Evolutionary conservation across 1,140 invertebrate genomes (phyloP).

Genomic region (Popillia japonica): DNA sequence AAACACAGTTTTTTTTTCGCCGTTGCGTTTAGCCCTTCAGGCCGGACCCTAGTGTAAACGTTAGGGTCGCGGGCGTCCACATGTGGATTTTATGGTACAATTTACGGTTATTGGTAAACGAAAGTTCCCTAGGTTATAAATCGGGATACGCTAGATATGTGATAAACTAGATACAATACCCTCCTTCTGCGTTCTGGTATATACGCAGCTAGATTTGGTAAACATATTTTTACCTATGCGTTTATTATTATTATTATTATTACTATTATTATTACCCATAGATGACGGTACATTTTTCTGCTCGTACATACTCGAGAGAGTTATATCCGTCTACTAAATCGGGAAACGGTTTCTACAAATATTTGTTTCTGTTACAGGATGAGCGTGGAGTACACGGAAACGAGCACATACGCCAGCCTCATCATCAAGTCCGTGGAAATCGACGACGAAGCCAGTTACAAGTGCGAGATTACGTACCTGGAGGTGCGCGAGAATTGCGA

Average conservation of each 20-base stretch:
- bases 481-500: slow-evolving; percentile 79
- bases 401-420: slow-evolving; percentile 69
- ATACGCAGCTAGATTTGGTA: no score
- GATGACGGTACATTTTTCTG: no score
- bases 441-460: slow-evolving; percentile 82
- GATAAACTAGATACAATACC: neutral
- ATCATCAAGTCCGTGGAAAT: slow-evolving; percentile 73
- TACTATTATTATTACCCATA: no score
- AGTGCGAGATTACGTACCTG: slow-evolving; percentile 86
- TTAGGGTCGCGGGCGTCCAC: slow-evolving; percentile 40
- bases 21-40: neutral
- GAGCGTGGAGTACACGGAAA: slow-evolving; percentile 72
- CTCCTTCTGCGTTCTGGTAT: no score
- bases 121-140: slow-evolving; percentile 46
- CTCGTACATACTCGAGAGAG: neutral
- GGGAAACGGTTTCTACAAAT: neutral
- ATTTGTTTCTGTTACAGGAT: slow-evolving; percentile 67
- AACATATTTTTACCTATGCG: no score
- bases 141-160: neutral
- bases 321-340: neutral
- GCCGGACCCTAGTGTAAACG: neutral
- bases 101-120: slow-evolving; percentile 55
- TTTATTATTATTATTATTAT: no score
- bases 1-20: slow-evolving; percentile 6
- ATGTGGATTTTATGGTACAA: slow-evolving; percentile 54